These are phyloP conservation scores for Adrianichthys oophorus DNA, from an alignment of 2,797 vertebrate species.

Conservation along the genomic window DNA sequence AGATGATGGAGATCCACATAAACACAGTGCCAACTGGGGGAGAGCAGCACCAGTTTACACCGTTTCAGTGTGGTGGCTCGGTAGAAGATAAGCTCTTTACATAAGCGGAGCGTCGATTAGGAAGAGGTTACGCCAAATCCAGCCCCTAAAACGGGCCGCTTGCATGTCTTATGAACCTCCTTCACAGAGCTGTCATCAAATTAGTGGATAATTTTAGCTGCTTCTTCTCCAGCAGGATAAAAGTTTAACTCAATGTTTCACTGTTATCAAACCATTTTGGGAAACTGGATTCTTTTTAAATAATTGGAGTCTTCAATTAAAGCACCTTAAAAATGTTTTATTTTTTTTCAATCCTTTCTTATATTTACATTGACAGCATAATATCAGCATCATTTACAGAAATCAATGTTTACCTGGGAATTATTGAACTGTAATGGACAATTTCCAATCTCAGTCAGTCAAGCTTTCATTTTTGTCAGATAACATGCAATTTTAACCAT, in stretches of 20 bases:
- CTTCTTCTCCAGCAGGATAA: constrained; percentile 40
- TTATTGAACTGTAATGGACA: too few relatives aligned
- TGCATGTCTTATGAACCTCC: constrained; percentile 56
- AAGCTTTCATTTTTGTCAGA: background rate
- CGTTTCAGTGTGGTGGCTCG: constrained; percentile 38
- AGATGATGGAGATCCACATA: constrained; percentile 27
- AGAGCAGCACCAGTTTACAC: constrained; percentile 42
- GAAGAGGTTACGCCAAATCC: constrained; percentile 47
- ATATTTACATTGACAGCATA: too few relatives aligned
- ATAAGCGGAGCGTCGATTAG: constrained; percentile 52
- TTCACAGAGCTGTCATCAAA: constrained; percentile 62
- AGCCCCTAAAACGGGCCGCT: constrained; percentile 44
- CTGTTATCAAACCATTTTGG: constrained; percentile 25
- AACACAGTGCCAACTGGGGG: constrained; percentile 30
- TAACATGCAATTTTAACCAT: background rate
- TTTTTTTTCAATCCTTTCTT: too few relatives aligned
- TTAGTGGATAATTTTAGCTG: constrained; percentile 66
- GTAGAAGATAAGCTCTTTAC: constrained; percentile 68
- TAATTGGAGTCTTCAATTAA: too few relatives aligned
- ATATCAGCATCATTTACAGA: too few relatives aligned
- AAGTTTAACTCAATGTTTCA: constrained; percentile 18
- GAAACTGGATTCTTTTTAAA: background rate
- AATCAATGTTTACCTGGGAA: too few relatives aligned
- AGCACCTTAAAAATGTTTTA: too few relatives aligned
- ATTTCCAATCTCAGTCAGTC: too few relatives aligned